Base-by-base conservation (phyloP, 2,113 vertebrate species). In the Terrapene triunguis region DNA sequence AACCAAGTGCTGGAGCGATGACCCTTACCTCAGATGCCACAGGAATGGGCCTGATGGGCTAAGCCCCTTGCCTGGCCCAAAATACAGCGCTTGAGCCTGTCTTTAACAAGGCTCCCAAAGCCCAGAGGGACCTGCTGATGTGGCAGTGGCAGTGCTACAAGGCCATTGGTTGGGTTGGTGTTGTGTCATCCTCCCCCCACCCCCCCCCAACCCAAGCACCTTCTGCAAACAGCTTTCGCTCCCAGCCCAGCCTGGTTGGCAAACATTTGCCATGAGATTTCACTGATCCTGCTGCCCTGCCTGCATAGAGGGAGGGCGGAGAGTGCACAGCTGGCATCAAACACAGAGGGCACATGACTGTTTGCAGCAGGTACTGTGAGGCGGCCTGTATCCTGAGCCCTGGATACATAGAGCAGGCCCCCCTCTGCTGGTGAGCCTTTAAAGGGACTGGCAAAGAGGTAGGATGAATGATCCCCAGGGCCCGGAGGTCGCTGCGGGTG, bases 191-290 rank as follows among this genome's bases (percentile, higher is more conserved):
- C 53, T 69, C 81, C 38, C 53, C 1, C 27, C 11, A 6, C 27
- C 2, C 51, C 82, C 54, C 29, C 86, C 82, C 6, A 21, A 88
- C 4, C 42, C 16, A 29, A 87, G 81, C 88, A 93, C 92, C 85
- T 76, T 95, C 48, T 91, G 84, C 93, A 97, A 96, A 97, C 87
- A 94, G 87, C 50, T 17, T 2, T 14, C 5, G 44, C 85, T 94
- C 93, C 89, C 88, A 90, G 94, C 91, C 96, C 93, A 95, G 93
- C 97, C 97, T 94, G 93, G 93, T 98, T 82, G 95, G 95, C 96
- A 97, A 98, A 98, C 87, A 94, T 55, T 53, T 35, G 47, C 44
- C 78, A 96, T 85, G 84, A 57, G 38, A 35, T 48, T 80, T 54
- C 1, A 0, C 53, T 84, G 25, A 50, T 86, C 51, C 16, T 6